A percentile compares a stretch with the other conserved stretches of the same genome.
Conservation (phyloP, 92 coral and sea anemone species). For the Metridium senile region DNA sequence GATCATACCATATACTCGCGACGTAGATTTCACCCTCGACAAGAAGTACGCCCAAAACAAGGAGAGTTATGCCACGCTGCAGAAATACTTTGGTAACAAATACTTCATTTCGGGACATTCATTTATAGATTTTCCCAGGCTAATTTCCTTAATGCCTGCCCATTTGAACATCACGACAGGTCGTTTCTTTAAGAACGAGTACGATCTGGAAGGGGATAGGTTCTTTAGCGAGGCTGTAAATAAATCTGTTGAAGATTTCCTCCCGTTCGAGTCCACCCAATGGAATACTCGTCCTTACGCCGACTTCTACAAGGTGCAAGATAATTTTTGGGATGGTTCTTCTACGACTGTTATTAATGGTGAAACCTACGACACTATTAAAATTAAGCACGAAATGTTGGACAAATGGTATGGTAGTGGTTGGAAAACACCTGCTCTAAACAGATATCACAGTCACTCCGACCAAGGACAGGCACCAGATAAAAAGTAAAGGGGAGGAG, state of each 20-base stretch:
- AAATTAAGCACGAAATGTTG: constrained; percentile 53
- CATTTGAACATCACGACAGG: constrained; percentile 47
- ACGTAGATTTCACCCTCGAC: constrained; percentile 55
- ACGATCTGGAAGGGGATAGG: constrained; percentile 56
- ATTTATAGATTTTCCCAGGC: constrained; percentile 37
- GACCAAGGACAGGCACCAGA: no score
- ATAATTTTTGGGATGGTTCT: constrained; percentile 55
- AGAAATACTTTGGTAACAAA: constrained; percentile 20
- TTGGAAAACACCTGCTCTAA: constrained; percentile 23
- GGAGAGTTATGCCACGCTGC: constrained; percentile 19
- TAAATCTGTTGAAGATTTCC: constrained; percentile 24
- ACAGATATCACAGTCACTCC: neutral
- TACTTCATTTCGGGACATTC: constrained; percentile 49
- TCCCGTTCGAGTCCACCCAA: constrained; percentile 4
- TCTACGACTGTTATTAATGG: constrained; percentile 53
- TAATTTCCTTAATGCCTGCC: constrained; percentile 47
- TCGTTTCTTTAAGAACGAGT: constrained; percentile 52
- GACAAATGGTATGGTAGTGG: constrained; percentile 62
- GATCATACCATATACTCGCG: constrained; percentile 77
- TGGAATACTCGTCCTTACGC: constrained; percentile 60
- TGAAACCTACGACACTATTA: constrained; percentile 38
- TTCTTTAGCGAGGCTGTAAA: constrained; percentile 55
- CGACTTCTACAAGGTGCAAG: constrained; percentile 41
- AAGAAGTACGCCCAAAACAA: constrained; percentile 12
- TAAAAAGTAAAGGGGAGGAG: no score